A percentile compares a stretch with the other conserved stretches of the same genome.
Evolutionary conservation across 2,888 invertebrate genomes (phyloP).

Genomic region (Trileptium ribeirensis): DNA sequence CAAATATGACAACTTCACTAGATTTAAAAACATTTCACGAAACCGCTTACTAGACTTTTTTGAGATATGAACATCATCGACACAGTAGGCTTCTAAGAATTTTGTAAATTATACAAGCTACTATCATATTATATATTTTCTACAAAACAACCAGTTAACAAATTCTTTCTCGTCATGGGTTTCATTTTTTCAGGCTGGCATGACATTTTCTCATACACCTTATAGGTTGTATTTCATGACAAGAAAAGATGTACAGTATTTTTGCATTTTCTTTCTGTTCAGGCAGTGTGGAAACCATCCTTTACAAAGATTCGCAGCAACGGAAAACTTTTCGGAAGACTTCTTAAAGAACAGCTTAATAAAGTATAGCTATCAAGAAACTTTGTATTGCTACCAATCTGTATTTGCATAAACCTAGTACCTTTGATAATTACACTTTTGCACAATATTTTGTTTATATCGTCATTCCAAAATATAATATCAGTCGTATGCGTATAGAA

Average conservation of each 20-base stretch:
- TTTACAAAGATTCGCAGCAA: neutral
- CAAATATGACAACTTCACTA: neutral
- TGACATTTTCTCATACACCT: too few species aligned
- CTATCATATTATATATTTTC: neutral
- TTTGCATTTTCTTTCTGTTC: neutral
- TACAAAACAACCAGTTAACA: neutral
- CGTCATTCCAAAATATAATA: neutral
- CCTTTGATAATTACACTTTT: slow-evolving; percentile 5
- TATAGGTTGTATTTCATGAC: too few species aligned
- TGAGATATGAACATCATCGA: neutral
- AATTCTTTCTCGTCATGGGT: too few species aligned
- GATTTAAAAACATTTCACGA: neutral
- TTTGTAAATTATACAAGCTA: slow-evolving; percentile 1
- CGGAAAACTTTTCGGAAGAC: neutral
- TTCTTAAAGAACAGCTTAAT: neutral
- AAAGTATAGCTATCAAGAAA: slow-evolving; percentile 6
- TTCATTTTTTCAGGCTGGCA: too few species aligned
- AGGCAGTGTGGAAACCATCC: slow-evolving; percentile 8
- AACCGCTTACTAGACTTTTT: neutral
- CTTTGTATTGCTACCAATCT: neutral
- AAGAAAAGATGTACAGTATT: neutral
- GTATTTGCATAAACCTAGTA: neutral
- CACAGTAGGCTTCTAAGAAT: neutral
- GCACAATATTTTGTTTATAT: neutral
- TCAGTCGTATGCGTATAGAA: neutral